Conservation (phyloP, 1,140 invertebrate species). For the Mizuhopecten yessoensis region DNA sequence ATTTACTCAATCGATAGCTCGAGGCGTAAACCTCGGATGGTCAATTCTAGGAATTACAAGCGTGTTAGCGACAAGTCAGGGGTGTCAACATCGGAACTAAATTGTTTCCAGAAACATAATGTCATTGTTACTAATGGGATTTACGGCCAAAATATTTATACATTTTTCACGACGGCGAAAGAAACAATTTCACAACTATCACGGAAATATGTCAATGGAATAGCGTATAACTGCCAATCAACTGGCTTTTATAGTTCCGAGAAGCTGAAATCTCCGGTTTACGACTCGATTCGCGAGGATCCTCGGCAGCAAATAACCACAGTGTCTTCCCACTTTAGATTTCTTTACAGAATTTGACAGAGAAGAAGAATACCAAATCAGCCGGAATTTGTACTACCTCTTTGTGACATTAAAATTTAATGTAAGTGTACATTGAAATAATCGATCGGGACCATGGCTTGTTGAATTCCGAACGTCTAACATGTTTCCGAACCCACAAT, state of each 20-base stretch:
- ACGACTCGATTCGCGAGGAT: constrained; percentile 17
- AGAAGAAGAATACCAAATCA: constrained; percentile 7
- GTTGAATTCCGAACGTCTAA: background rate
- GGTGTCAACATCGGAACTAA: background rate
- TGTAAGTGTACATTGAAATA: constrained; percentile 10
- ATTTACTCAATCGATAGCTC: background rate
- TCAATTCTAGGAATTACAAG: constrained; percentile 20
- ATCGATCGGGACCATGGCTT: background rate
- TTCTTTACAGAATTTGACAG: constrained; percentile 14
- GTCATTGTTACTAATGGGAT: constrained; percentile 9
- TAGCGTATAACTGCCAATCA: background rate
- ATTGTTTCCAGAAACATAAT: constrained; percentile 34
- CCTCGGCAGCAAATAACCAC: background rate
- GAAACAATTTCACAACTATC: constrained; percentile 39
- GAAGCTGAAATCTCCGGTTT: constrained; percentile 25
- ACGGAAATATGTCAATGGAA: constrained; percentile 5
- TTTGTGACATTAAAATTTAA: constrained; percentile 33
- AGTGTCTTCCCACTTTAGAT: constrained; percentile 18
- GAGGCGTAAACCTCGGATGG: background rate
- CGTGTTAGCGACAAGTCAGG: constrained; percentile 5
- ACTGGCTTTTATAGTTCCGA: background rate
- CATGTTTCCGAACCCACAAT: background rate
- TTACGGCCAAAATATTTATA: constrained; percentile 39
- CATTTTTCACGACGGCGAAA: constrained; percentile 31
- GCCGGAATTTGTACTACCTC: constrained; percentile 30